phyloP scores from a whole-genome alignment of 2,888 invertebrate genomes.

The Agrilus cyanescens region DNA sequence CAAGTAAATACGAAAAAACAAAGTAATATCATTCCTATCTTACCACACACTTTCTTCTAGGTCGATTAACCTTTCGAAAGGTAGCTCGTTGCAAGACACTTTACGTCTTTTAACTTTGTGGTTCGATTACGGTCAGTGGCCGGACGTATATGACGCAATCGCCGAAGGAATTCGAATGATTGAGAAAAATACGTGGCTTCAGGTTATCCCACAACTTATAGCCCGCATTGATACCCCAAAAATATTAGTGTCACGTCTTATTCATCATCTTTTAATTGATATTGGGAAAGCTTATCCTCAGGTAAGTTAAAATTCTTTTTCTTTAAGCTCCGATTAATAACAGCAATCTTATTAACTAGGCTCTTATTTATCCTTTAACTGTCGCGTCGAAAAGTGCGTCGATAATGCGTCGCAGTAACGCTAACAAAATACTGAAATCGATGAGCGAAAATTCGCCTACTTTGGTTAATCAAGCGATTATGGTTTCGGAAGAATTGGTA shows the following conservation, averaged over 20 bases:
- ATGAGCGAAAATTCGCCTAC: slow-evolving; percentile 92
- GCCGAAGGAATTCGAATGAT: slow-evolving; percentile 85
- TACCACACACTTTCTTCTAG: slow-evolving; percentile 32
- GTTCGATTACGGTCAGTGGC: slow-evolving; percentile 95
- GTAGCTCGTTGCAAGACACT: slow-evolving; percentile 92
- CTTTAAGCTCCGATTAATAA: not conserved
- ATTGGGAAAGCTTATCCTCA: slow-evolving; percentile 93
- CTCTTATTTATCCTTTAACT: slow-evolving; percentile 92
- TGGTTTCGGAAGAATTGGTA: slow-evolving; percentile 94
- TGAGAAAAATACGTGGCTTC: slow-evolving; percentile 97
- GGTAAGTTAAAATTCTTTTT: slow-evolving; percentile 13
- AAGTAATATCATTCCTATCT: slow-evolving; percentile 1
- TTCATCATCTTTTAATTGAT: slow-evolving; percentile 87
- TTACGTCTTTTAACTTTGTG: slow-evolving; percentile 86
- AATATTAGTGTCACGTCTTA: slow-evolving; percentile 75
- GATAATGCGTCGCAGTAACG: slow-evolving; percentile 72
- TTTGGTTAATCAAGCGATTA: slow-evolving; percentile 88
- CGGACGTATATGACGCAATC: slow-evolving; percentile 88
- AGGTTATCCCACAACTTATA: slow-evolving; percentile 97
- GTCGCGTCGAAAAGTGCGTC: slow-evolving; percentile 94
- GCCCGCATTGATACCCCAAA: slow-evolving; percentile 93
- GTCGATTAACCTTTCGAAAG: slow-evolving; percentile 84
- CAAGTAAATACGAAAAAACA: slow-evolving; percentile 22
- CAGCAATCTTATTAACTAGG: slow-evolving; percentile 45
- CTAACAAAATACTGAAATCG: slow-evolving; percentile 85